phyloP scores from a whole-genome alignment of 2,888 invertebrate genomes.

The Ligdia adustata region DNA sequence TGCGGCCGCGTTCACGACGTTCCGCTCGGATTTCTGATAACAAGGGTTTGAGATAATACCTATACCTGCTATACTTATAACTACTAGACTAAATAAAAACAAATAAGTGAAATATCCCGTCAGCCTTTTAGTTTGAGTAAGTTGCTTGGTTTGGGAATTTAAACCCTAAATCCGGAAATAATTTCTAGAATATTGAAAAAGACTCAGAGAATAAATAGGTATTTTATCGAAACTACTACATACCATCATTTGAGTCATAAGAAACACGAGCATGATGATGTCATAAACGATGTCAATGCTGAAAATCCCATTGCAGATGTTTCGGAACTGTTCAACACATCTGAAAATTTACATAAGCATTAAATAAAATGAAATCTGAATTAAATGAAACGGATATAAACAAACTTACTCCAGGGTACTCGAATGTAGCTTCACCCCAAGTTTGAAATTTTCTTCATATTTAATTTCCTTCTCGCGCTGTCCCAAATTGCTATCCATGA shows the following conservation, averaged over 20 bases:
- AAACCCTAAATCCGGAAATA: too few relatives aligned
- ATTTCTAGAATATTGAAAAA: too few relatives aligned
- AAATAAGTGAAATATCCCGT: too few relatives aligned
- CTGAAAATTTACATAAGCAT: constrained; percentile 35
- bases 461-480: constrained; percentile 49
- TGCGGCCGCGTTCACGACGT: constrained; percentile 36
- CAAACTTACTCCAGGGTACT: constrained; percentile 53
- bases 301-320: constrained; percentile 44
- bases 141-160: too few relatives aligned
- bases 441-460: constrained; percentile 51
- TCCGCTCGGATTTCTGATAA: constrained; percentile 46
- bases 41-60: too few relatives aligned
- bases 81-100: too few relatives aligned
- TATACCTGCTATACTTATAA: too few relatives aligned
- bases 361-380: too few relatives aligned
- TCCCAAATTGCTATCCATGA: constrained; percentile 35
- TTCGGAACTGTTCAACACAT: constrained; percentile 44
- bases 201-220: too few relatives aligned
- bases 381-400: too few relatives aligned
- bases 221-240: constrained; percentile 14
- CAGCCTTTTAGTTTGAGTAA: too few relatives aligned
- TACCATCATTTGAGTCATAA: constrained; percentile 49
- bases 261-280: constrained; percentile 37
- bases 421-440: constrained; percentile 56
- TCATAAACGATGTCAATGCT: constrained; percentile 51